phyloP scores from a whole-genome alignment of 2,113 vertebrate species.

The Desmodus rotundus region DNA sequence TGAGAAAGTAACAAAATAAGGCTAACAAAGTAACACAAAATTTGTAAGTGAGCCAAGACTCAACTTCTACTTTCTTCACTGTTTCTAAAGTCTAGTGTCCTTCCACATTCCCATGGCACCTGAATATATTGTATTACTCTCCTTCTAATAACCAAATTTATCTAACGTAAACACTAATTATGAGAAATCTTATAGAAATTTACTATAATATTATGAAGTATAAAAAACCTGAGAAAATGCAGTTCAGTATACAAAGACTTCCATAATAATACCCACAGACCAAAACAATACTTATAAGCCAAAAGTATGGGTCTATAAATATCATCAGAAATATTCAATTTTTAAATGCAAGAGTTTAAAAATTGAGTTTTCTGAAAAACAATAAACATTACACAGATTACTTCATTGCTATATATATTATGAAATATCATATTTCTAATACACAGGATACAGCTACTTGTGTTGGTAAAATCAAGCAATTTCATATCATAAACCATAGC shows the following conservation, averaged over 20 bases:
- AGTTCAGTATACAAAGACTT: not conserved
- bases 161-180: conserved; percentile 10
- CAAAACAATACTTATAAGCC: not conserved
- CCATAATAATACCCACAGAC: not conserved
- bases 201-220: not conserved
- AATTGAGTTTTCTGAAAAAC: not conserved
- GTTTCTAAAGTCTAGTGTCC: not conserved
- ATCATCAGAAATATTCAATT: not conserved
- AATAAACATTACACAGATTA: not conserved
- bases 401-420: not conserved
- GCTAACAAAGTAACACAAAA: not conserved
- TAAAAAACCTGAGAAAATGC: not conserved
- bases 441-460: not conserved
- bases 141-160: not conserved
- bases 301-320: not conserved
- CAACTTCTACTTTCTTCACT: not conserved
- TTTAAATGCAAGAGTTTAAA: conserved; percentile 9
- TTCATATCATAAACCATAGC: not conserved
- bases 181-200: not conserved
- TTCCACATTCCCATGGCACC: not conserved
- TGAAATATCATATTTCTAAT: conserved; percentile 27
- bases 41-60: not conserved
- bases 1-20: not conserved
- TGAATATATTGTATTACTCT: not conserved
- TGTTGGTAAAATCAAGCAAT: conserved; percentile 18